Evolutionary conservation across 2,113 vertebrate species (phyloP).

Genomic region (Catagonus wagneri): DNA sequence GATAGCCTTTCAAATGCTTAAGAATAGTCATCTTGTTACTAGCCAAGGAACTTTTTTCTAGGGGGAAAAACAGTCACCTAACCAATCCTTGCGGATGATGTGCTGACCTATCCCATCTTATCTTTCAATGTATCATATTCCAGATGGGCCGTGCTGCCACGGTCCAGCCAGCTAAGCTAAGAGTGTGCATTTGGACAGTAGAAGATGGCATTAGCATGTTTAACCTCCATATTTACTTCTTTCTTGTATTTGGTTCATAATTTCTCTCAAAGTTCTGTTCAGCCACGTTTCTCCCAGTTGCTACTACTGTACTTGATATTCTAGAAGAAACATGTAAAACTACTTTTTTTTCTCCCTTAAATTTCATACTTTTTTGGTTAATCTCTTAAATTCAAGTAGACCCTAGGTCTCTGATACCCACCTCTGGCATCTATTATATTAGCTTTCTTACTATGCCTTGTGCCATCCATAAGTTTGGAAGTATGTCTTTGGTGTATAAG

Average conservation of each 20-base stretch:
- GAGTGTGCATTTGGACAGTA: background rate
- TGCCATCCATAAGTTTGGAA: background rate
- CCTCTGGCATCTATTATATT: background rate
- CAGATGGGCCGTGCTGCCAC: background rate
- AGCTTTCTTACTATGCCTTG: background rate
- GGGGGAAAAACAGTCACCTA: background rate
- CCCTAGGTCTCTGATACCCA: background rate
- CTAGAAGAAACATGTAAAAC: background rate
- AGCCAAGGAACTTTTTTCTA: background rate
- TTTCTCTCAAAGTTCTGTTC: background rate
- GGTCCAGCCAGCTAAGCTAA: background rate
- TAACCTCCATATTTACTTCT: background rate
- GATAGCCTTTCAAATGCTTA: conserved; percentile 14
- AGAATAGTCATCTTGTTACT: background rate
- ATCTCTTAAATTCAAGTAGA: background rate
- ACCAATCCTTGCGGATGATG: background rate
- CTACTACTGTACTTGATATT: background rate
- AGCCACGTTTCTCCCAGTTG: background rate
- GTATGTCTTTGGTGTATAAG: background rate
- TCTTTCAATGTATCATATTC: background rate
- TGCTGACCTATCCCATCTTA: background rate
- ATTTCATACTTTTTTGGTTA: background rate
- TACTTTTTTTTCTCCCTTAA: background rate
- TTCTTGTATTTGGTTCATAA: background rate
- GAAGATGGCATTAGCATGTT: background rate